A percentile compares a stretch with the other conserved stretches of the same genome.
Evolutionary conservation across 37 sponge, comb jelly and placozoan genomes (phyloP).

Genomic region (Chondrilla cf. caribensis): DNA sequence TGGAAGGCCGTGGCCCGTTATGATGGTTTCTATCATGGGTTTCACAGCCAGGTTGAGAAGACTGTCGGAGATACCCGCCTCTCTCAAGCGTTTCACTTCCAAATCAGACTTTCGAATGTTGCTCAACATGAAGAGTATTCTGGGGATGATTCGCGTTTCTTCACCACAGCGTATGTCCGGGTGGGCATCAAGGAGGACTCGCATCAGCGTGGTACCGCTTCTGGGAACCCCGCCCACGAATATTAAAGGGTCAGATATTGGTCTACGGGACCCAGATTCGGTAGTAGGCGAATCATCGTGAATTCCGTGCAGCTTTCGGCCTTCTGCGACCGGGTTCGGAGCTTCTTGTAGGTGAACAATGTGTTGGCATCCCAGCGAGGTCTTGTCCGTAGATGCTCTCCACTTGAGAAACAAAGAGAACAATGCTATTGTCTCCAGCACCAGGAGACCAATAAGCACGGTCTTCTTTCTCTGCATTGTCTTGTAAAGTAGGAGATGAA

Average conservation of each 20-base stretch:
- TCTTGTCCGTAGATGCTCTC: neutral
- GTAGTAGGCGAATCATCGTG: no score
- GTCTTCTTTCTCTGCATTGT: neutral
- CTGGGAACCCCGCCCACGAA: constrained; percentile 90
- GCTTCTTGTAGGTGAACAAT: no score
- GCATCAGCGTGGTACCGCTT: constrained; percentile 83
- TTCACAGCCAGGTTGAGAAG: constrained; percentile 52
- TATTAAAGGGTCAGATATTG: constrained; percentile 30
- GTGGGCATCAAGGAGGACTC: constrained; percentile 90
- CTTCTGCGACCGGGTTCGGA: neutral
- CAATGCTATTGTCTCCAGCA: neutral
- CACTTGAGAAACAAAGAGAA: neutral
- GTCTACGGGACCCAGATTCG: no score
- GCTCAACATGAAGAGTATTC: constrained; percentile 56
- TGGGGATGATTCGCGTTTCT: constrained; percentile 86
- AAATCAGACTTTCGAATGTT: constrained; percentile 30
- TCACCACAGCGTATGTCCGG: constrained; percentile 90
- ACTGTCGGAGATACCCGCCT: constrained; percentile 54
- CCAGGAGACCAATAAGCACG: neutral
- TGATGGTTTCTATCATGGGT: constrained; percentile 62
- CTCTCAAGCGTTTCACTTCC: constrained; percentile 55
- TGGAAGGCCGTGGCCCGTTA: constrained; percentile 54
- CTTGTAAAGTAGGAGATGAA: neutral
- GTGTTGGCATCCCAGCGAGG: neutral
- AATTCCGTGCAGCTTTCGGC: no score